Conservation (phyloP, 2,797 vertebrate genomes). For the Perodicticus potto region DNA sequence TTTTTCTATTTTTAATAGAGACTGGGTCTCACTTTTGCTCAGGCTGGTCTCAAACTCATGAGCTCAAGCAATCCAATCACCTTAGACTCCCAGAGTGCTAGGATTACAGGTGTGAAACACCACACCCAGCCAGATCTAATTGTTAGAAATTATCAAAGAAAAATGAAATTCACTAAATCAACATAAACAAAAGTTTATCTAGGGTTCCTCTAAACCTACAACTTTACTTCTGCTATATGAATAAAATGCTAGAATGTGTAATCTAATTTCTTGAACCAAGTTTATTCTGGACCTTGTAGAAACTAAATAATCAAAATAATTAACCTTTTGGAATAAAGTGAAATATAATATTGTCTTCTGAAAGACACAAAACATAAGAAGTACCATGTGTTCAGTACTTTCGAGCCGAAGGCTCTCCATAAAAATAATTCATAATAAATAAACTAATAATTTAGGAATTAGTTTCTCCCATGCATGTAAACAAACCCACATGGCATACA, state of each 20-base stretch:
- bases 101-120: too few species aligned
- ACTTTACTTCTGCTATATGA: neutral
- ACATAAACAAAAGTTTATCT: neutral
- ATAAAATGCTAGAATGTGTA: neutral
- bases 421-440: neutral
- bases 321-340: slow-evolving; percentile 31
- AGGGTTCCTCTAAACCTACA: neutral
- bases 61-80: too few species aligned
- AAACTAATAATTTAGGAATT: neutral
- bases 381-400: neutral
- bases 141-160: slow-evolving; percentile 48
- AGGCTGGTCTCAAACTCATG: too few species aligned
- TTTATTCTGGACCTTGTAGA: neutral
- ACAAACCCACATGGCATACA: neutral
- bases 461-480: neutral
- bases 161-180: neutral
- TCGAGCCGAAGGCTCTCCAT: neutral
- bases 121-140: neutral
- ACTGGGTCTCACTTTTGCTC: too few species aligned
- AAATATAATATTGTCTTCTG: neutral
- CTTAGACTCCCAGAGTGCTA: too few species aligned
- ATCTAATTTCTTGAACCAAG: slow-evolving; percentile 15
- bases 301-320: slow-evolving; percentile 35
- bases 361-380: neutral
- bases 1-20: too few species aligned